Evolutionary conservation across 2,113 vertebrate genomes (phyloP).

Genomic region (Oncorhynchus tshawytscha): DNA sequence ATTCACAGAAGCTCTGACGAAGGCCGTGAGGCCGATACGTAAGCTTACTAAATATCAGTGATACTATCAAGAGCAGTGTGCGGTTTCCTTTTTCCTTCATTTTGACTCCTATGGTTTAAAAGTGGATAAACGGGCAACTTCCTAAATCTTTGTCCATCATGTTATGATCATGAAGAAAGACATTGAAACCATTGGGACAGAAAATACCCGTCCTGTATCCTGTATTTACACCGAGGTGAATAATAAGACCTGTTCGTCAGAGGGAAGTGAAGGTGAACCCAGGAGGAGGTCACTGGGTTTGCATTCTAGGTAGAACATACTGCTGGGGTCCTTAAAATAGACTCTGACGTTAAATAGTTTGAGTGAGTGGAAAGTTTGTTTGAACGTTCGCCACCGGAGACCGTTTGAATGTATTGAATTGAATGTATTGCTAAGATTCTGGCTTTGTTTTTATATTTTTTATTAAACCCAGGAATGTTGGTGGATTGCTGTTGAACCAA

Average conservation of each 20-base stretch:
- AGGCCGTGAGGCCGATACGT: too few species aligned
- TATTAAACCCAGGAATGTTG: too few species aligned
- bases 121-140: conserved; percentile 24
- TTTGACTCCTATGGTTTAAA: conserved; percentile 15
- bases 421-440: background rate
- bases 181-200: background rate
- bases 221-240: background rate
- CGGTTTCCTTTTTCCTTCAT: too few species aligned
- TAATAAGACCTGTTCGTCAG: conserved; percentile 12
- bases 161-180: conserved; percentile 23
- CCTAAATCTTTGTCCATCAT: conserved; percentile 14
- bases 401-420: background rate
- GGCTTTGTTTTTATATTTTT: too few species aligned
- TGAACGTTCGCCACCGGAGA: background rate
- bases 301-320: conserved; percentile 38
- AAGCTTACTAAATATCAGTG: too few species aligned
- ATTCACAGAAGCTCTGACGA: too few species aligned
- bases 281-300: conserved; percentile 27
- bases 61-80: too few species aligned
- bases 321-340: conserved; percentile 28
- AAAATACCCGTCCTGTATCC: background rate
- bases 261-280: conserved; percentile 17
- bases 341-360: background rate
- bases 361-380: background rate
- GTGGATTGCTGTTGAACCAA: too few species aligned